phyloP scores from a whole-genome alignment of 30 jellyfish, hydroid and myxozoan species.

The Sanderia malayensis region DNA sequence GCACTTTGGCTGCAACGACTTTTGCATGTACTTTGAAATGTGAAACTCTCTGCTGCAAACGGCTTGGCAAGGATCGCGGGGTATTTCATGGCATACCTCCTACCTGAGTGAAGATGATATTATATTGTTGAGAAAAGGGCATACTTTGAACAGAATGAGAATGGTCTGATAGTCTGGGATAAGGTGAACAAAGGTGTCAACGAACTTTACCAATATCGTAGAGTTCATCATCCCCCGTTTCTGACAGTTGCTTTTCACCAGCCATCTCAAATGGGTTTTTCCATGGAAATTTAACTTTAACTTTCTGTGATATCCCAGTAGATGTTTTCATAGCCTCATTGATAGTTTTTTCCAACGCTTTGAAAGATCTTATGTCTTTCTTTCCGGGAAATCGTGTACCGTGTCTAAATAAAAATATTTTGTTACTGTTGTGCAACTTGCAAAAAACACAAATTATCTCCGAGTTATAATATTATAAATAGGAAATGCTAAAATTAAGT shows the following conservation, averaged over 20 bases:
- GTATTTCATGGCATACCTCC: background rate
- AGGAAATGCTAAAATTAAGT: too few relatives aligned
- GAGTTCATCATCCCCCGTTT: slow-evolving; percentile 7
- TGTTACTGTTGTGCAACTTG: too few relatives aligned
- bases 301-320: background rate
- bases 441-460: too few relatives aligned
- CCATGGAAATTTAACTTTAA: slow-evolving; percentile 4
- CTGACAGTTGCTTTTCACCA: background rate
- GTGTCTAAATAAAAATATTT: too few relatives aligned
- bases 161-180: too few relatives aligned
- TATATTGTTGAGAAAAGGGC: too few relatives aligned
- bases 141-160: too few relatives aligned
- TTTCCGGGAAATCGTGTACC: slow-evolving; percentile 9
- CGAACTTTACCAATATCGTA: background rate
- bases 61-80: background rate
- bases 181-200: background rate
- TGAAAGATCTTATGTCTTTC: background rate
- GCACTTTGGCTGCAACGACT: slow-evolving; percentile 3
- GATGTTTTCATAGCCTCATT: background rate
- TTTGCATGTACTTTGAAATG: slow-evolving; percentile 3
- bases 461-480: too few relatives aligned
- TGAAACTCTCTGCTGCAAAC: background rate
- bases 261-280: background rate
- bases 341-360: background rate
- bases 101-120: too few relatives aligned